These are phyloP conservation scores for Acropora yongei DNA, from an alignment of 64 coral and sea anemone genomes.

Conservation along the genomic window DNA sequence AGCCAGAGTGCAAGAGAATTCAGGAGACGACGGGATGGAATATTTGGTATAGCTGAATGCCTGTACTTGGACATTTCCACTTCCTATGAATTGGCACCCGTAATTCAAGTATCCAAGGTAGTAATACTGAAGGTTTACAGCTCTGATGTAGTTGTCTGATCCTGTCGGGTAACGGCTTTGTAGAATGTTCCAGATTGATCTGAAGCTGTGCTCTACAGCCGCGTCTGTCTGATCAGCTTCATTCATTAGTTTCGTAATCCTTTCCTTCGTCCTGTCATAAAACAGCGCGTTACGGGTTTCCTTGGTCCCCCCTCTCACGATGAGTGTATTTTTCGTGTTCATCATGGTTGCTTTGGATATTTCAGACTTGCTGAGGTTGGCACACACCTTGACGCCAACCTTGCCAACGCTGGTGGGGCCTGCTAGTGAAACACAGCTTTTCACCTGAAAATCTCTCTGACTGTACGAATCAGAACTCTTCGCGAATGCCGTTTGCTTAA, in stretches of 20 bases:
- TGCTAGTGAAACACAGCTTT: slow-evolving; percentile 1
- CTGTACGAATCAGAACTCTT: slow-evolving; percentile 1
- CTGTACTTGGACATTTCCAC: background rate
- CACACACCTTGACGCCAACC: slow-evolving; percentile 17
- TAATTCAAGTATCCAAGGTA: background rate
- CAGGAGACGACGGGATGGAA: background rate
- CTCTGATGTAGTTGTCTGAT: background rate
- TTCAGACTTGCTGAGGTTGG: slow-evolving; percentile 29
- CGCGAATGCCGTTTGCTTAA: slow-evolving; percentile 47
- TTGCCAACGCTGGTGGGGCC: slow-evolving; percentile 18
- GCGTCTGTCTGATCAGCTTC: background rate
- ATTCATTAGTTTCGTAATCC: slow-evolving; percentile 47
- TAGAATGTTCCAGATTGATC: slow-evolving; percentile 32
- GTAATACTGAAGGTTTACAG: background rate
- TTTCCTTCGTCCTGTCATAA: background rate
- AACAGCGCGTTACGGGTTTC: background rate
- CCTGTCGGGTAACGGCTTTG: background rate
- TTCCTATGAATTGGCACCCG: background rate
- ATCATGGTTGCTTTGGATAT: background rate
- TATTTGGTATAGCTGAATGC: background rate
- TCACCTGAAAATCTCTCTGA: slow-evolving; percentile 44
- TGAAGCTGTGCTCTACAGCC: background rate
- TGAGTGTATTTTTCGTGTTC: slow-evolving; percentile 6
- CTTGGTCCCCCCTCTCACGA: slow-evolving; percentile 52
- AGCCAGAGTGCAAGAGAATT: slow-evolving; percentile 28